Evolutionary conservation across 2,797 vertebrate genomes (phyloP).

Genomic region (Scleropages formosus): DNA sequence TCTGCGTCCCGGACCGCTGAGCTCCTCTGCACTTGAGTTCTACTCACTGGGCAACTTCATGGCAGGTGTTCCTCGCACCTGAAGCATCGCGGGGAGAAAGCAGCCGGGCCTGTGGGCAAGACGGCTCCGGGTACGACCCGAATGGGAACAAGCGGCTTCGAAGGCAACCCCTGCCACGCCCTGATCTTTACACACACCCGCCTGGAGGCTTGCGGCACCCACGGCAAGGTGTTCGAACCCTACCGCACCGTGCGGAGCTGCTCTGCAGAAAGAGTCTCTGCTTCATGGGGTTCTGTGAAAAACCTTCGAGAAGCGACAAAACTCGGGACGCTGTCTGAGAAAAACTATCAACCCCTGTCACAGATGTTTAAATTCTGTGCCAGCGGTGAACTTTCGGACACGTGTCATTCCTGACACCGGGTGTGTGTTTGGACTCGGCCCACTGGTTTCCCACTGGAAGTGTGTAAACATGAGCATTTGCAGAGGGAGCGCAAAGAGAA

Average conservation of each 20-base stretch:
- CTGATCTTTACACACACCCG: conserved; percentile 28
- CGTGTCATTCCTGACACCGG: background rate
- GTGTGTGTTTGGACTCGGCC: background rate
- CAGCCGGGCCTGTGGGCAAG: conserved; percentile 3
- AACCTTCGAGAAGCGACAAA: too few species aligned
- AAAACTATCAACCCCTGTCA: too few species aligned
- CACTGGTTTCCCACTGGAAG: background rate
- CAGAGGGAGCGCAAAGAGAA: conserved; percentile 15
- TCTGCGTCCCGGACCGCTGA: too few species aligned
- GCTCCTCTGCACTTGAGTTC: background rate
- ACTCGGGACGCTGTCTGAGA: too few species aligned
- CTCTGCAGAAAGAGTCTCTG: background rate
- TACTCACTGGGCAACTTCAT: conserved; percentile 4
- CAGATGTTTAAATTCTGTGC: background rate
- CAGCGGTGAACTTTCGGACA: background rate
- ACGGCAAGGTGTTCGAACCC: background rate
- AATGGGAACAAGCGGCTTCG: background rate
- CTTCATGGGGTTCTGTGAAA: background rate
- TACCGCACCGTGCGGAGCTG: conserved; percentile 2
- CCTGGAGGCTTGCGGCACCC: background rate
- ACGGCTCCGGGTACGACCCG: background rate
- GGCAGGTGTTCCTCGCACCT: background rate
- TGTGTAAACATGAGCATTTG: conserved; percentile 14
- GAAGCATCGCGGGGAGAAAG: background rate
- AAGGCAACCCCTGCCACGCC: conserved; percentile 23